phyloP scores from a whole-genome alignment of 2,113 vertebrate species.

The Cinclus cinclus region DNA sequence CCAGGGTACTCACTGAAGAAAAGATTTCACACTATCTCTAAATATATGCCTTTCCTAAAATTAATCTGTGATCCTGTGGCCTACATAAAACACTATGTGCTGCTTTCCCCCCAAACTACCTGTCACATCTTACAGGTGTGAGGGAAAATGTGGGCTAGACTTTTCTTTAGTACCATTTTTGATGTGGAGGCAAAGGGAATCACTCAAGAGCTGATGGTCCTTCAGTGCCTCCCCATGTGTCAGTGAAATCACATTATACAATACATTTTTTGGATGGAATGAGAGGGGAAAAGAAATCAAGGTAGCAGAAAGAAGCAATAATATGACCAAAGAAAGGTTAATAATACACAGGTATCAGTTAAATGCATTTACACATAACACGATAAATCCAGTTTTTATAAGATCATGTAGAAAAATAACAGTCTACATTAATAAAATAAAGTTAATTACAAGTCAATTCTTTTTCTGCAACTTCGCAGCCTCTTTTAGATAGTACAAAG shows the following conservation, averaged over 20 bases:
- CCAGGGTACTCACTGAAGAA: not conserved
- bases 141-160: not conserved
- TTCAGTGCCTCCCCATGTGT: not conserved
- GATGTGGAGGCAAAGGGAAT: not conserved
- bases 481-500: not conserved
- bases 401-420: not conserved
- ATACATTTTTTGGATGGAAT: not conserved
- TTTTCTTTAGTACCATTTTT: not conserved
- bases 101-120: not conserved
- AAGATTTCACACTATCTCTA: not conserved
- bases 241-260: not conserved
- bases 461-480: not conserved
- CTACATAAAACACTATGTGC: not conserved
- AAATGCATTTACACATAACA: not conserved
- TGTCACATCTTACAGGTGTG: not conserved
- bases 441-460: not conserved
- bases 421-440: not conserved
- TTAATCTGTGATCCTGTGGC: not conserved
- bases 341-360: not conserved
- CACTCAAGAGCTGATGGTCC: not conserved
- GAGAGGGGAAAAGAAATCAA: not conserved
- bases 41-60: not conserved
- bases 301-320: not conserved
- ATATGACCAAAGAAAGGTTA: not conserved
- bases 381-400: not conserved